Evolutionary conservation across 2,113 vertebrate genomes (phyloP).

Genomic region (Scytalopus superciliaris): DNA sequence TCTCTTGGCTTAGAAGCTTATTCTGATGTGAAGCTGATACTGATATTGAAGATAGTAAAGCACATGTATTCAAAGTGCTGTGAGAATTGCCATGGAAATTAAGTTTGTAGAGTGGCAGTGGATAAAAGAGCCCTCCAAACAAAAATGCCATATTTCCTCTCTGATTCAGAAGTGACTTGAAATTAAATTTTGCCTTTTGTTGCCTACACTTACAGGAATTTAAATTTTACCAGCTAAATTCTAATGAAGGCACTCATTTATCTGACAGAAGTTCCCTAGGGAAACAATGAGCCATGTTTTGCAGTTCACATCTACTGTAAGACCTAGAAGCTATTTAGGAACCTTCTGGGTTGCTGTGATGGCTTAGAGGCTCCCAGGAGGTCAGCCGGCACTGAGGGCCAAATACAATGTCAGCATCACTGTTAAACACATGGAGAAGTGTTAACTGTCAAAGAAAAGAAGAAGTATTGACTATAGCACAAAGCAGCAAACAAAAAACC

Average conservation of each 20-base stretch:
- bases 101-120: not conserved
- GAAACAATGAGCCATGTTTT: not conserved
- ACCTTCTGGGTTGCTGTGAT: not conserved
- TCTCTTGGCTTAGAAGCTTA: not conserved
- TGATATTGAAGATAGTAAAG: not conserved
- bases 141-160: not conserved
- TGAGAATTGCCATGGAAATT: not conserved
- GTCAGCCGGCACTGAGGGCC: not conserved
- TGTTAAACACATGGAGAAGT: not conserved
- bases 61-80: not conserved
- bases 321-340: not conserved
- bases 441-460: not conserved
- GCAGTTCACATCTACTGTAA: not conserved
- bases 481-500: not conserved
- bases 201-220: not conserved
- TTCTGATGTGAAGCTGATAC: not conserved
- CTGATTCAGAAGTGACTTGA: not conserved
- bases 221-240: not conserved
- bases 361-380: not conserved
- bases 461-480: not conserved
- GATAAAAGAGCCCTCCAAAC: not conserved
- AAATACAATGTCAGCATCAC: not conserved
- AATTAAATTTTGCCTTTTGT: not conserved
- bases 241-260: not conserved
- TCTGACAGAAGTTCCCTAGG: not conserved